Percentiles rank a stretch among this genome's conserved stretches.
These are phyloP conservation scores for Neostethus bicornis DNA, from an alignment of 2,797 vertebrate genomes.

Conservation along the genomic window DNA sequence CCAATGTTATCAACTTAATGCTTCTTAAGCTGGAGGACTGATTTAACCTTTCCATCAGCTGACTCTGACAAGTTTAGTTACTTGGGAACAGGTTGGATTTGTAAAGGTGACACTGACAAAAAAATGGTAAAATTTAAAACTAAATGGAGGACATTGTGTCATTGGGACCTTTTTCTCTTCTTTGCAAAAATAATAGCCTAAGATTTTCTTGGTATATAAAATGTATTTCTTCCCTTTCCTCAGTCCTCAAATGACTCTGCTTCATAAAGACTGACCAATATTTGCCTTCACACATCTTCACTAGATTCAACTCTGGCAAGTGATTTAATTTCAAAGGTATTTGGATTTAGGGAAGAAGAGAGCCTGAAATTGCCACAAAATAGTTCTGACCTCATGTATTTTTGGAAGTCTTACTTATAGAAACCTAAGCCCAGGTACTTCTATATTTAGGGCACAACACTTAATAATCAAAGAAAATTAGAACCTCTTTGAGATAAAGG, in stretches of 20 bases:
- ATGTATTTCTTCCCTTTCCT: not conserved
- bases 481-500: too few species aligned
- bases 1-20: not conserved
- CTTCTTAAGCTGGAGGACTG: accelerated
- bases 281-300: too few species aligned
- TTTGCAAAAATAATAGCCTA: not conserved
- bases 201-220: not conserved
- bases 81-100: not conserved
- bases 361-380: not conserved
- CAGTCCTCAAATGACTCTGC: too few species aligned
- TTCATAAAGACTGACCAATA: too few species aligned
- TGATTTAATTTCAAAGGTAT: not conserved
- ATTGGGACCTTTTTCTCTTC: not conserved
- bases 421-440: too few species aligned
- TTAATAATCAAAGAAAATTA: too few species aligned
- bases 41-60: not conserved
- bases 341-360: not conserved
- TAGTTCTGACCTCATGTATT: not conserved
- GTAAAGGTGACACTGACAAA: not conserved
- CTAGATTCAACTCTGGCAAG: not conserved
- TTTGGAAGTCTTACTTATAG: not conserved
- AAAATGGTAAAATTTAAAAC: not conserved
- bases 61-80: not conserved
- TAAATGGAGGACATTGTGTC: not conserved
- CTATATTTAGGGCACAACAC: too few species aligned